phyloP scores from a whole-genome alignment of 2,888 invertebrate genomes.

The Scelioninae gen. 2 region DNA sequence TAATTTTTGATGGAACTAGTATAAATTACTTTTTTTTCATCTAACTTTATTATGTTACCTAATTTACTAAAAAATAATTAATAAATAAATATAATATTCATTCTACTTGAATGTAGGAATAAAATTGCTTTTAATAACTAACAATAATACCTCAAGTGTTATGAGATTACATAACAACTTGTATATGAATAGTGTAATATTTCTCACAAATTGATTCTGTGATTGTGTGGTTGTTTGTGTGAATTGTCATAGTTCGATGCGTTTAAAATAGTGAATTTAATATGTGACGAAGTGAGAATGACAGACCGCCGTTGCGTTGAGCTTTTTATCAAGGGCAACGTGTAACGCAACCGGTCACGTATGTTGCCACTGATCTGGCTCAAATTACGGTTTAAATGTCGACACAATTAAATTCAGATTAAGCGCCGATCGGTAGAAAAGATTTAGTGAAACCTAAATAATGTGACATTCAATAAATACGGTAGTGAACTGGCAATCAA shows the following conservation, averaged over 20 bases:
- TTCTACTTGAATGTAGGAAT: too few relatives aligned
- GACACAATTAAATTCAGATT: slow-evolving; percentile 69
- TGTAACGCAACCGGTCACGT: slow-evolving; percentile 48
- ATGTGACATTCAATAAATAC: slow-evolving; percentile 45
- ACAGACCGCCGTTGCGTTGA: slow-evolving; percentile 21
- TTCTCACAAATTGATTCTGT: background rate
- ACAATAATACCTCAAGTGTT: too few relatives aligned
- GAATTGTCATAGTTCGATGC: slow-evolving; percentile 4
- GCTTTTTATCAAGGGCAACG: slow-evolving; percentile 52
- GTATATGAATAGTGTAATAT: too few relatives aligned
- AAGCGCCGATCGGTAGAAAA: slow-evolving; percentile 64
- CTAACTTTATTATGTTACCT: too few relatives aligned
- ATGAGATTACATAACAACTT: too few relatives aligned
- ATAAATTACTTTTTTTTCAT: too few relatives aligned
- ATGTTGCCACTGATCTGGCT: slow-evolving; percentile 66
- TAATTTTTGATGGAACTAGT: too few relatives aligned
- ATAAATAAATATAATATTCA: too few relatives aligned
- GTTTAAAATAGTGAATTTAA: slow-evolving; percentile 16
- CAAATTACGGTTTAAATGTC: slow-evolving; percentile 66
- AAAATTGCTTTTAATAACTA: too few relatives aligned
- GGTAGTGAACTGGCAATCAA: slow-evolving; percentile 24
- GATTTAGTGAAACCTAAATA: slow-evolving; percentile 51
- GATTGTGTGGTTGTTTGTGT: slow-evolving; percentile 2
- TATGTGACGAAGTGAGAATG: slow-evolving; percentile 35
- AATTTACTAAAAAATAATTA: too few relatives aligned